Evolutionary conservation across 1,140 invertebrate genomes (phyloP).

Genomic region (Drosophila busckii): DNA sequence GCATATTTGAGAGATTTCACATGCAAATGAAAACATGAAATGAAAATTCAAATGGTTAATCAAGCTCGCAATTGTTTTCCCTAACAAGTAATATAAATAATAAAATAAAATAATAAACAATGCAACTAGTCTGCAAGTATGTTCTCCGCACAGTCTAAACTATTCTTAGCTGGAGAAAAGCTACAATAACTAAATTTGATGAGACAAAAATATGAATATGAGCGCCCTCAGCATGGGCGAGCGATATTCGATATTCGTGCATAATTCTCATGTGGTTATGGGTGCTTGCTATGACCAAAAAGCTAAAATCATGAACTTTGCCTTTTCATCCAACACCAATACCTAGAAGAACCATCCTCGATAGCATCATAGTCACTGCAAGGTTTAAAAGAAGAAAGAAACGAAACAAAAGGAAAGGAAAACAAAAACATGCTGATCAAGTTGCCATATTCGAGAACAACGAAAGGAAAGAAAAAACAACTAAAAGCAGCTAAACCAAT

Average conservation of each 20-base stretch:
- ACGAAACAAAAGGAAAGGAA: constrained; percentile 43
- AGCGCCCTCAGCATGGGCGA: no score
- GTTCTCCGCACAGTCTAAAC: not conserved
- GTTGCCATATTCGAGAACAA: not conserved
- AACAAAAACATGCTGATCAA: constrained; percentile 37
- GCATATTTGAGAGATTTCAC: constrained; percentile 13
- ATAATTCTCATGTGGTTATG: not conserved
- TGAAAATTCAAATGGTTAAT: constrained; percentile 23
- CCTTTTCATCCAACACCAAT: no score
- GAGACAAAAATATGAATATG: no score
- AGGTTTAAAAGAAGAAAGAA: constrained; percentile 72
- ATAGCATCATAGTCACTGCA: constrained; percentile 59
- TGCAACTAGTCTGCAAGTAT: not conserved
- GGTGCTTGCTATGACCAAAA: constrained; percentile 15
- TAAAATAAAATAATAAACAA: no score
- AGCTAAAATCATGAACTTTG: constrained; percentile 6
- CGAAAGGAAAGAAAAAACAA: not conserved
- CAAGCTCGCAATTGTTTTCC: no score
- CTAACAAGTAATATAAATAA: no score
- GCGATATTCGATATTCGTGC: no score
- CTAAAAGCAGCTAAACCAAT: constrained; percentile 20
- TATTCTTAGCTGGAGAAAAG: constrained; percentile 1
- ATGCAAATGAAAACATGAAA: constrained; percentile 55
- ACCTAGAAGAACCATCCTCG: constrained; percentile 56
- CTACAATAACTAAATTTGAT: no score